phyloP scores from a whole-genome alignment of 2,113 vertebrate genomes.

The Pomatostomus ruficeps region DNA sequence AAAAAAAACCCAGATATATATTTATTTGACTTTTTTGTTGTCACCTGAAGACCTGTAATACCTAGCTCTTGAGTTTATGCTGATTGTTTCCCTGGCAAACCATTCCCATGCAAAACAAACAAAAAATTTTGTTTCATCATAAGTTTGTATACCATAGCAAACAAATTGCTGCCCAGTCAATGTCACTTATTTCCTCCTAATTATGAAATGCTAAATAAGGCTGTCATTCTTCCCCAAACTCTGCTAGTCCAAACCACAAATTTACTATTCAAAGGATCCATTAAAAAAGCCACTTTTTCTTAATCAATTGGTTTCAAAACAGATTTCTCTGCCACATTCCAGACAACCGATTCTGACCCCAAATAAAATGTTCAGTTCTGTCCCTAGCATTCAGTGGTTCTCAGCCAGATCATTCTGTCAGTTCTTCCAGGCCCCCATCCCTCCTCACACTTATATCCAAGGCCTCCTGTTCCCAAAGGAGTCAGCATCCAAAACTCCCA shows the following conservation, averaged over 20 bases:
- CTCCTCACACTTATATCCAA: not conserved
- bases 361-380: not conserved
- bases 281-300: not conserved
- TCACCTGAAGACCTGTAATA: not conserved
- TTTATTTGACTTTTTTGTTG: not conserved
- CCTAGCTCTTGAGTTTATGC: not conserved
- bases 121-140: accelerated
- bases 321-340: not conserved
- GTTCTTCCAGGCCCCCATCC: not conserved
- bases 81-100: not conserved
- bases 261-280: not conserved
- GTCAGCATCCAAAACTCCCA: not conserved
- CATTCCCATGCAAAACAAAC: not conserved
- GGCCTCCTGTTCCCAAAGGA: not conserved
- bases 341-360: not conserved
- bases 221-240: not conserved
- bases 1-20: not conserved
- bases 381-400: not conserved
- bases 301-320: not conserved
- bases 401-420: not conserved
- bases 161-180: not conserved
- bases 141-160: not conserved
- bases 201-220: not conserved
- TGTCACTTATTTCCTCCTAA: not conserved
- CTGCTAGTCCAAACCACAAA: not conserved